Conservation (phyloP, 37 sponge, comb jelly and placozoan species). For the Aplysina aerophoba region DNA sequence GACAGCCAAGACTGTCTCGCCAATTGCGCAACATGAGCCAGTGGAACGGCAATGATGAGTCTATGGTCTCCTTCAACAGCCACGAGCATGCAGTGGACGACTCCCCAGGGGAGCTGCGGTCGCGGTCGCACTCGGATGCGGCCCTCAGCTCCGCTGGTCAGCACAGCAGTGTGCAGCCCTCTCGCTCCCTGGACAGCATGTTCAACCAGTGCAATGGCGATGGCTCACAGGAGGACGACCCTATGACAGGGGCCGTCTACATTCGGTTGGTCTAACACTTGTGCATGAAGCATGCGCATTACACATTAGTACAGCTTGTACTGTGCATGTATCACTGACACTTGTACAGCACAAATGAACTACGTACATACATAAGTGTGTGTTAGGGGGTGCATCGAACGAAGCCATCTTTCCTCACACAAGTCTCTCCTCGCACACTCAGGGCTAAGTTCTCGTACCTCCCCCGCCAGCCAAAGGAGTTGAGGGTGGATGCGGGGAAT, state of each 20-base stretch:
- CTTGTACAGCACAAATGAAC: too few relatives aligned
- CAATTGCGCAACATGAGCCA: neutral
- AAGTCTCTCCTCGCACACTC: neutral
- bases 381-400: neutral
- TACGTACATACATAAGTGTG: neutral
- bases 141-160: neutral
- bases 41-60: constrained; percentile 10
- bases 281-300: too few relatives aligned
- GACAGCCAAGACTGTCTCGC: neutral
- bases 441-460: constrained; percentile 82
- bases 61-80: neutral
- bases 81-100: constrained; percentile 31
- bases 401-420: neutral
- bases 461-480: constrained; percentile 67
- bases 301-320: too few relatives aligned
- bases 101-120: neutral
- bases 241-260: constrained; percentile 72
- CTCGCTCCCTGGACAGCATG: constrained; percentile 25
- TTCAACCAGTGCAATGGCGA: too few relatives aligned
- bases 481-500: constrained; percentile 53
- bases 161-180: neutral
- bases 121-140: constrained; percentile 6
- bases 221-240: constrained; percentile 44
- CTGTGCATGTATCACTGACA: too few relatives aligned
- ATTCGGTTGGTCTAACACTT: constrained; percentile 17